Percentiles rank a stretch among this genome's conserved stretches.
These are phyloP conservation scores for Lytechinus variegatus DNA, from an alignment of 35 echinoderm and acorn worm genomes.

Conservation along the genomic window DNA sequence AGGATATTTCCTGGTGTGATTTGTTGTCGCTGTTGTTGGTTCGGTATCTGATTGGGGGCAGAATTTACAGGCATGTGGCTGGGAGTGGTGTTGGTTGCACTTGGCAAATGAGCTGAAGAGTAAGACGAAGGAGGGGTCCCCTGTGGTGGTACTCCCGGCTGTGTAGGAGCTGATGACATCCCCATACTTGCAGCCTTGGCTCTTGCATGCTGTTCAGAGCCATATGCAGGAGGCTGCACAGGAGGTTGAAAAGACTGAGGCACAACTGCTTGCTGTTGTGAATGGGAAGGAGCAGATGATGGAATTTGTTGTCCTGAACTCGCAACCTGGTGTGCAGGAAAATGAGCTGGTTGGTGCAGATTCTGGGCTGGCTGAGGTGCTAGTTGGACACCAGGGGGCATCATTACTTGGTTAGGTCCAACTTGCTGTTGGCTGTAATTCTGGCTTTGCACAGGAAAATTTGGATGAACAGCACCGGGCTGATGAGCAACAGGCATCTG, in stretches of 20 bases:
- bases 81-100: slow-evolving; percentile 40
- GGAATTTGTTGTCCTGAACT: slow-evolving; percentile 42
- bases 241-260: not conserved
- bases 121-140: slow-evolving; percentile 5
- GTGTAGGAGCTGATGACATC: not conserved
- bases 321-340: not conserved
- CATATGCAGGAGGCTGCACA: slow-evolving; percentile 38
- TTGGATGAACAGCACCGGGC: not conserved
- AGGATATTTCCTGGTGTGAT: slow-evolving; percentile 16
- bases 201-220: slow-evolving; percentile 28
- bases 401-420: not conserved
- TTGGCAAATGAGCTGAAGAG: slow-evolving; percentile 30
- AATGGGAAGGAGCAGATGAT: not conserved
- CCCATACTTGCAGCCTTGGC: slow-evolving; percentile 42
- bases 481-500: not conserved
- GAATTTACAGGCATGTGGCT: not conserved
- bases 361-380: not conserved
- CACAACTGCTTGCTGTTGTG: not conserved
- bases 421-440: not conserved
- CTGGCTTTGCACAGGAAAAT: not conserved
- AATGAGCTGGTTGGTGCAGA: not conserved
- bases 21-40: not conserved
- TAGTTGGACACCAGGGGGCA: slow-evolving; percentile 1
- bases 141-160: not conserved
- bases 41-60: not conserved